phyloP scores from a whole-genome alignment of 53 echinoderm and acorn worm genomes.

The Holothuria scabra region DNA sequence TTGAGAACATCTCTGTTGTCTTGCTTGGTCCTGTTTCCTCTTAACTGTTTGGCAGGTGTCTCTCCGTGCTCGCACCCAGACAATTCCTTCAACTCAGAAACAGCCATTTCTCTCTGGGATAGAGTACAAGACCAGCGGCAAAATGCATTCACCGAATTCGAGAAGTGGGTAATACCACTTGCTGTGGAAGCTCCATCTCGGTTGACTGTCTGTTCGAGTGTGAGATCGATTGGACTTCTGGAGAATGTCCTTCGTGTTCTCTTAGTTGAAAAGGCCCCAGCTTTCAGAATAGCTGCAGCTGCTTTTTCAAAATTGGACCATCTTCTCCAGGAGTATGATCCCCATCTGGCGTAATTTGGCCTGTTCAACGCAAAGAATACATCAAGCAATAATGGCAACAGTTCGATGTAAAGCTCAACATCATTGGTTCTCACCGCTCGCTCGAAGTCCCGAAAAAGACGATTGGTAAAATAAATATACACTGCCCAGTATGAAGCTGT shows the following conservation, averaged over 20 bases:
- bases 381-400: constrained; percentile 48
- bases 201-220: constrained; percentile 57
- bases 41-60: constrained; percentile 35
- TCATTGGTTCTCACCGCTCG: constrained; percentile 61
- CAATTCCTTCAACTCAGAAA: constrained; percentile 51
- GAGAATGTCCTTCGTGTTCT: constrained; percentile 28
- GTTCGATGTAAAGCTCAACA: constrained; percentile 39
- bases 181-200: constrained; percentile 45
- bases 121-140: constrained; percentile 54
- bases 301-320: neutral
- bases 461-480: constrained; percentile 50
- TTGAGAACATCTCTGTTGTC: constrained; percentile 20
- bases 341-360: constrained; percentile 71
- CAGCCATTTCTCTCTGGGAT: constrained; percentile 46
- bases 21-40: constrained; percentile 21
- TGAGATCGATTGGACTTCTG: constrained; percentile 53
- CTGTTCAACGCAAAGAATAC: constrained; percentile 60
- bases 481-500: constrained; percentile 58
- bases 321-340: constrained; percentile 30
- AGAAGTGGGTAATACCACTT: constrained; percentile 47
- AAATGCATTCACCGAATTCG: constrained; percentile 49
- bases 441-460: constrained; percentile 46
- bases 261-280: constrained; percentile 47
- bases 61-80: constrained; percentile 31
- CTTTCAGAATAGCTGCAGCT: constrained; percentile 13